Evolutionary conservation across 2,113 vertebrate genomes (phyloP).

Genomic region (Ranitomeya imitator): DNA sequence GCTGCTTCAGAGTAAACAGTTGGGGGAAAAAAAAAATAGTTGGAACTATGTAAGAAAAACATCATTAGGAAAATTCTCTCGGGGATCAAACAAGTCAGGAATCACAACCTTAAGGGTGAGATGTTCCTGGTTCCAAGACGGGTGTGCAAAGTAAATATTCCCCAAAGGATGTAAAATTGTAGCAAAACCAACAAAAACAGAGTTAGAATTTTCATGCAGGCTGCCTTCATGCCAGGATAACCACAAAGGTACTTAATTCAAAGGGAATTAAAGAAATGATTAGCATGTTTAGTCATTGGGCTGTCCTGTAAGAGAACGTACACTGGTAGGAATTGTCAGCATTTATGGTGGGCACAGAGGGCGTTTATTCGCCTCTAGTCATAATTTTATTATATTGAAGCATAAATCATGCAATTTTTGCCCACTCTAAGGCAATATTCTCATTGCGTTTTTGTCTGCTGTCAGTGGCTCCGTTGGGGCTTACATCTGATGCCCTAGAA

Average conservation of each 20-base stretch:
- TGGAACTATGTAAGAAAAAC: slow-evolving; percentile 60
- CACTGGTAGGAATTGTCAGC: not conserved
- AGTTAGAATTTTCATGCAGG: slow-evolving; percentile 31
- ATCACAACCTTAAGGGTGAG: slow-evolving; percentile 65
- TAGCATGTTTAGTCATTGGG: slow-evolving; percentile 14
- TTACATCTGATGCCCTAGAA: no score
- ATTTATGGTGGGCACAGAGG: not conserved
- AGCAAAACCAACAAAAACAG: slow-evolving; percentile 60
- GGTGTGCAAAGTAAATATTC: slow-evolving; percentile 60
- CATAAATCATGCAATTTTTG: not conserved
- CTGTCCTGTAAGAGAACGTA: slow-evolving; percentile 19
- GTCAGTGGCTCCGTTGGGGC: no score
- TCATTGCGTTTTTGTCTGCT: no score
- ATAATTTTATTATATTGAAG: not conserved
- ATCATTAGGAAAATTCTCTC: slow-evolving; percentile 45
- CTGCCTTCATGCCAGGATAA: slow-evolving; percentile 8
- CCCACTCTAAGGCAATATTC: no score
- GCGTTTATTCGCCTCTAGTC: not conserved
- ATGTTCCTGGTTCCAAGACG: slow-evolving; percentile 57
- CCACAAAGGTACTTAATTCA: slow-evolving; percentile 39
- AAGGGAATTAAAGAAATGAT: slow-evolving; percentile 36
- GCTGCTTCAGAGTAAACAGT: slow-evolving; percentile 71
- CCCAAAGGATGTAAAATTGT: slow-evolving; percentile 58
- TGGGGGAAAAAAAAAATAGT: slow-evolving; percentile 66
- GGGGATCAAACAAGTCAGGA: slow-evolving; percentile 52